A percentile compares a stretch with the other conserved stretches of the same genome.
Conservation (phyloP, 2,797 vertebrate genomes). For the Lagorchestes hirsutus region DNA sequence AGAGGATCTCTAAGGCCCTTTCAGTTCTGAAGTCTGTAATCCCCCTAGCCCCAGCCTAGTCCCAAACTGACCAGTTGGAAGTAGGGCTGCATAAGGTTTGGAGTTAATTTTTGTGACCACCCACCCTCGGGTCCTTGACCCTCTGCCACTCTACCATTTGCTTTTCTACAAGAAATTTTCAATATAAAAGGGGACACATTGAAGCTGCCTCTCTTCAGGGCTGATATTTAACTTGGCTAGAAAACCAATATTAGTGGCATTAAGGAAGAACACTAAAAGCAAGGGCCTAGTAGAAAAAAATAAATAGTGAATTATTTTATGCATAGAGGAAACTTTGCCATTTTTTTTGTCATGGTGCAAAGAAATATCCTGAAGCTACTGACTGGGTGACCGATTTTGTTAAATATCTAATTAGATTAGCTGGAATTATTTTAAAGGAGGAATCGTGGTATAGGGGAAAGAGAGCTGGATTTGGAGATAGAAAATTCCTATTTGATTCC, state of each 20-base stretch:
- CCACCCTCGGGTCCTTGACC: background rate
- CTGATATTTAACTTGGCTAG: slow-evolving; percentile 40
- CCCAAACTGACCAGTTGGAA: background rate
- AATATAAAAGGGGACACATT: background rate
- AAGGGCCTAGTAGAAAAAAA: background rate
- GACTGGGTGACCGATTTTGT: slow-evolving; percentile 31
- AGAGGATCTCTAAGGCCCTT: background rate
- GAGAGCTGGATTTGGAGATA: background rate
- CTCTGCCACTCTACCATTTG: background rate
- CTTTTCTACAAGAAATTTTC: background rate
- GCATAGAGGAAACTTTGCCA: slow-evolving; percentile 14
- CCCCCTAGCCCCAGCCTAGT: background rate
- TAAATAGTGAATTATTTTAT: background rate
- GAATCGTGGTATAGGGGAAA: background rate
- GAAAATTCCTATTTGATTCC: background rate
- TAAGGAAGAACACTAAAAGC: slow-evolving; percentile 17
- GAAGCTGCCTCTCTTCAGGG: background rate
- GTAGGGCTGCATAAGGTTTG: background rate
- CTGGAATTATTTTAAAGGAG: background rate
- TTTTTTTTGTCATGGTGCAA: slow-evolving; percentile 29
- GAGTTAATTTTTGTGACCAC: background rate
- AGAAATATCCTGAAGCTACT: slow-evolving; percentile 31
- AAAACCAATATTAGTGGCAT: background rate
- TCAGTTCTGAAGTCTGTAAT: background rate
- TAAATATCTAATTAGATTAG: slow-evolving; percentile 52